Base-by-base conservation (phyloP, 2,888 invertebrate species). In the Dilophus febrilis region DNA sequence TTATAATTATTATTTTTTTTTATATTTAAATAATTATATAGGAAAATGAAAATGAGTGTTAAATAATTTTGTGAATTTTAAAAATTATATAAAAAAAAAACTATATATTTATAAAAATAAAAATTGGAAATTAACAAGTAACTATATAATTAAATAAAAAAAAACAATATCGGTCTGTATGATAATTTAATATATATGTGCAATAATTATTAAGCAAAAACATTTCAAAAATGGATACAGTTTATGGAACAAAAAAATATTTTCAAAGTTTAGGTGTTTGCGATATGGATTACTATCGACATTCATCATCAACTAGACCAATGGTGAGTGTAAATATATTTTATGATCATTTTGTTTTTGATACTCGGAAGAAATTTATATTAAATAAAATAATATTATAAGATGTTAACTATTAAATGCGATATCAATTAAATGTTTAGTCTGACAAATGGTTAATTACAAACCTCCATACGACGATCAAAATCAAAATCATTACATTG, bases 161-260 rank as follows among this genome's bases (percentile, higher is more conserved):
- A 18, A 35, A 4, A 26, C 35, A 22, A 35, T 35, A n/a, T n/a
- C n/a, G n/a, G n/a, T n/a, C n/a, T 26, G 14, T 14, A 22, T 35
- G 14, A 35, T 22, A 26, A 12, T 14, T 14, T 7, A 13, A 32
- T 7, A 32, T 7, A 32, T 10, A 32, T 13, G 7, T 8, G n/a
- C 3, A 16, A 30, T 29, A 18, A 30, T n/a, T 29, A 17, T 3
- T 14, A 10, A 28, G 4, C 3, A 17, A 37, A 8, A 35, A 35
- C 2, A 29, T 10, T 3, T 8, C 14, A 14, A 37, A 37, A 35
- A 62, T 62, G 62, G 62, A 62, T 47, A 59, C 62, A 18, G 60
- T 62, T 41, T 62, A 62, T 46, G 61, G 61, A 16, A 62, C 62
- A 42, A 62, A 62, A 50, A 63, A 63, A 45, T 62, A 62, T 45